Base-by-base conservation (phyloP, 2,888 invertebrate genomes). In the Aphrophora alni region DNA sequence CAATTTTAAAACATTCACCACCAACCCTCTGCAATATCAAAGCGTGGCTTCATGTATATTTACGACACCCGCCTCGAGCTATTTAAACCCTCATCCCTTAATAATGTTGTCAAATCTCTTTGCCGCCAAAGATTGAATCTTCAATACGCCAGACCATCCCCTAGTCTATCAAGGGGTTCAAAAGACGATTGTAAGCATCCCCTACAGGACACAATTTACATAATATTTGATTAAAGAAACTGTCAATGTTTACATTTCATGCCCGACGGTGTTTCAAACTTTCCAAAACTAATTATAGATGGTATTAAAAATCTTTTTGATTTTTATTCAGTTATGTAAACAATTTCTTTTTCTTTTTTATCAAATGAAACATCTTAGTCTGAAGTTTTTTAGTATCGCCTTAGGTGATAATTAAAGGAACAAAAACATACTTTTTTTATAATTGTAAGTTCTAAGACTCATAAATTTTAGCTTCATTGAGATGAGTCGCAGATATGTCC, bases 91-190 rank as follows among this genome's bases (percentile, higher is more conserved):
- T 59, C 59, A 59, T 7, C 59, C 59, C 59, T 59, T 59, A 59
- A 59, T 59, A 59, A 59, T n/a, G 59, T 59, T 59, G 59, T 59
- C 59, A 59, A 59, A 59, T 59, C 59, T n/a, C 59, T 59, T 3
- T 21, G 59, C 59, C 59, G 59, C 59, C 59, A 59, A 59, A 59
- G 21, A 59, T 59, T 59, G 21, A 59, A 59, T 59, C 59, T 59
- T 21, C 59, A n/a, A n/a, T n/a, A 59, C 59, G 12, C 21, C 21
- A 4, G 5, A 21, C 14, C 14, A 3, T 3, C 21, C 44, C 12
- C 3, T 14, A 44, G 44, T 44, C 44, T 44, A 44, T 44, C 12
- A 44, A 44, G 14, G 44, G 44, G 44, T 44, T 44, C 44, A 44
- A 44, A 44, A 59, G 59, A 59, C 59, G n/a, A 5, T 33, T 14